phyloP scores from a whole-genome alignment of 2,797 vertebrate genomes.

The Psittacula derbiana region DNA sequence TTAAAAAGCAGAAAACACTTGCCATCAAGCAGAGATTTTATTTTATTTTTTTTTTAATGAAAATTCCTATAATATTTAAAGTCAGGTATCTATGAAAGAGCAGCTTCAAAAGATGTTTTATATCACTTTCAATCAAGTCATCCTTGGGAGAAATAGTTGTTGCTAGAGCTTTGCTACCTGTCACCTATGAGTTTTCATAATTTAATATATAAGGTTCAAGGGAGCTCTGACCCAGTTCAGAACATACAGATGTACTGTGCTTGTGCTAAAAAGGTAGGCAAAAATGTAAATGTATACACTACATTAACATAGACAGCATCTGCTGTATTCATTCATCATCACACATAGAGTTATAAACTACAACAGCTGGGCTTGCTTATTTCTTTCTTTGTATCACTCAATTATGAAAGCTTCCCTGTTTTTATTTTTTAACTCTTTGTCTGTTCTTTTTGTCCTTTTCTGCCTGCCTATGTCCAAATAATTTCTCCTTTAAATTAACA shows the following conservation, averaged over 20 bases:
- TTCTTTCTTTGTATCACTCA: background rate
- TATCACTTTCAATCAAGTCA: background rate
- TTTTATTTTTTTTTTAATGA: background rate
- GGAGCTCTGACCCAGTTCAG: background rate
- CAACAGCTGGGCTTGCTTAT: background rate
- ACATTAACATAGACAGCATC: background rate
- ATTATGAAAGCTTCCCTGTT: background rate
- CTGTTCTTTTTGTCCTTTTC: background rate
- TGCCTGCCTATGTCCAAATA: background rate
- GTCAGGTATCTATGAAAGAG: background rate
- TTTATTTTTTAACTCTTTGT: background rate
- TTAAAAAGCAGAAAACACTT: background rate
- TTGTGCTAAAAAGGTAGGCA: background rate
- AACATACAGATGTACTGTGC: background rate
- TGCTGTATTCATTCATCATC: background rate
- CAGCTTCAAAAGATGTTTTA: background rate
- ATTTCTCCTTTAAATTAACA: background rate
- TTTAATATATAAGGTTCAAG: background rate
- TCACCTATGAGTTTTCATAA: background rate
- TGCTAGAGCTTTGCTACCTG: background rate
- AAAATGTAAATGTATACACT: background rate
- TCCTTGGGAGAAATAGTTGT: background rate
- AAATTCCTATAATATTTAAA: background rate
- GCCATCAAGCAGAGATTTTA: background rate
- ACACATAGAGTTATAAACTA: background rate